Conservation (phyloP, 2,113 vertebrate species). For the Brachyistius frenatus region DNA sequence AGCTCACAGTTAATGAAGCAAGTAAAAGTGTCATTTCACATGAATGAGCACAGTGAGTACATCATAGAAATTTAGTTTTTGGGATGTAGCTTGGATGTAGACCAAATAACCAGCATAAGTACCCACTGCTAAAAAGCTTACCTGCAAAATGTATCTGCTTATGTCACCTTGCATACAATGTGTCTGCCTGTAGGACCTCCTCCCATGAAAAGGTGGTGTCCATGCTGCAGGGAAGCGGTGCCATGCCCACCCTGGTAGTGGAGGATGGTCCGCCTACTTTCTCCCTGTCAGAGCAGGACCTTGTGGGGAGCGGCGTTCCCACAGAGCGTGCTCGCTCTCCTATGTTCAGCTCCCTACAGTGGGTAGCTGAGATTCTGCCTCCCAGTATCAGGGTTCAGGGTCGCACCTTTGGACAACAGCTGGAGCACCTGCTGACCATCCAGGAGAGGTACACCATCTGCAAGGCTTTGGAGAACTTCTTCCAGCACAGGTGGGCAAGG, state of each 20-base stretch:
- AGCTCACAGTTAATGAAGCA: not conserved
- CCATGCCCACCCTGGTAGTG: slow-evolving; percentile 97
- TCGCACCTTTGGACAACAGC: slow-evolving; percentile 96
- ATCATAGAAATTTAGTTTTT: not conserved
- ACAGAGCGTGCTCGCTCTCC: slow-evolving; percentile 85
- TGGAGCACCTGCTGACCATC: slow-evolving; percentile 95
- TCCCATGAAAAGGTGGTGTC: slow-evolving; percentile 99
- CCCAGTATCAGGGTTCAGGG: slow-evolving; percentile 96
- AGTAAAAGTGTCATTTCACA: slow-evolving; percentile 7
- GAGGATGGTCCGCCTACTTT: slow-evolving; percentile 91
- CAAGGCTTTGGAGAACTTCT: slow-evolving; percentile 97
- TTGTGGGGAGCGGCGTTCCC: slow-evolving; percentile 46
- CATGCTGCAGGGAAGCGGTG: slow-evolving; percentile 98
- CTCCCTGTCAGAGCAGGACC: slow-evolving; percentile 75
- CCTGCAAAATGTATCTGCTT: not conserved
- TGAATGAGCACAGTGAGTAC: not conserved
- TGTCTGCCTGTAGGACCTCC: slow-evolving; percentile 86
- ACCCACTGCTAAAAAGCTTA: not conserved
- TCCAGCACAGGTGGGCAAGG: slow-evolving; percentile 89
- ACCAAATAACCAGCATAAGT: not conserved
- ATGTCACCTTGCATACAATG: slow-evolving; percentile 4
- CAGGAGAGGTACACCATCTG: slow-evolving; percentile 93
- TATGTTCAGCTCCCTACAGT: slow-evolving; percentile 93
- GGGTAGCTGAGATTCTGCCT: slow-evolving; percentile 97
- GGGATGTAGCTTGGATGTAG: too few species aligned